These are phyloP conservation scores for Sinocyclocheilus rhinocerous DNA, from an alignment of 2,113 vertebrate genomes.

Conservation along the genomic window DNA sequence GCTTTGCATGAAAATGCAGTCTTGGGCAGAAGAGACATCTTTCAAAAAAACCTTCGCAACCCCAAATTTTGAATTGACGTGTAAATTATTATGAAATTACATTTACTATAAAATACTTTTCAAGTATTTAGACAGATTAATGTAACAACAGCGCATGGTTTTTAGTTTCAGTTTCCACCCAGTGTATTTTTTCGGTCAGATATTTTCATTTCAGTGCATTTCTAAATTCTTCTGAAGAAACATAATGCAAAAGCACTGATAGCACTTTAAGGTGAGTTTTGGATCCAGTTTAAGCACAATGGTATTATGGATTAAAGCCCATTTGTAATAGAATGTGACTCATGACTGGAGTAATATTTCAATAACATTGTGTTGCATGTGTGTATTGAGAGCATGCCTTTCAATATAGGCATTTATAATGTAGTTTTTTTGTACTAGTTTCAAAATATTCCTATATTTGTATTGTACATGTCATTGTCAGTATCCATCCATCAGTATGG, in stretches of 20 bases:
- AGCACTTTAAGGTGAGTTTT: not conserved
- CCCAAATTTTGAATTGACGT: too few species aligned
- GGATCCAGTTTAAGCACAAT: not conserved
- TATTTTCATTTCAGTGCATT: not conserved
- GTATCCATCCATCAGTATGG: not conserved
- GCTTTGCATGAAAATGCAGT: too few species aligned
- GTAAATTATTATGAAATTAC: too few species aligned
- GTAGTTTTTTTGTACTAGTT: not conserved
- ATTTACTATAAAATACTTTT: too few species aligned
- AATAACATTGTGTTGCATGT: not conserved
- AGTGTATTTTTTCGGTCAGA: not conserved
- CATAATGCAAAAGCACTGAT: not conserved
- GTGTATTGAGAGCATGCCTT: not conserved
- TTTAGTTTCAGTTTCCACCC: not conserved
- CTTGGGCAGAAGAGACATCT: too few species aligned
- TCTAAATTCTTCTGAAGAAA: not conserved
- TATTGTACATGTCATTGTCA: not conserved
- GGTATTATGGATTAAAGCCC: not conserved
- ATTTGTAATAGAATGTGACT: not conserved
- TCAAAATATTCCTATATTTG: not conserved
- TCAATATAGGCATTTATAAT: not conserved
- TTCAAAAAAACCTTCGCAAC: too few species aligned
- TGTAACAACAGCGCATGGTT: too few species aligned
- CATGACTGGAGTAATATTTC: not conserved
- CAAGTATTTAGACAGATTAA: too few species aligned